Evolutionary conservation across 1,140 invertebrate genomes (phyloP).

Genomic region (Cryptotermes secundus): DNA sequence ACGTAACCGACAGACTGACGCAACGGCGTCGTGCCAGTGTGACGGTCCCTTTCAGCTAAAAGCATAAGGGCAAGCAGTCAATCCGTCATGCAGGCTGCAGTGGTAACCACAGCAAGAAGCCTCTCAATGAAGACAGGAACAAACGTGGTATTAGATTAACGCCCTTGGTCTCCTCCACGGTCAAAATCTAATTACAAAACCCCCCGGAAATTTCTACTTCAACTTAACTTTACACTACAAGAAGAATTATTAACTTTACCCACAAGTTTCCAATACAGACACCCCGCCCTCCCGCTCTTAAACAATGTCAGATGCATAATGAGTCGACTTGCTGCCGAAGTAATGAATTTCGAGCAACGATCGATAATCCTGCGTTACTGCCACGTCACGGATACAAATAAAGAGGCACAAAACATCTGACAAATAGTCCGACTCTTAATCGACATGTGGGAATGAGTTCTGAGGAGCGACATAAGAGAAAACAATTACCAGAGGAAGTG

Average conservation of each 20-base stretch:
- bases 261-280: not conserved
- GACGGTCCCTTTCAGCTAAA: not conserved
- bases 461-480: too few species aligned
- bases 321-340: not conserved
- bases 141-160: not conserved
- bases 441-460: too few species aligned
- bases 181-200: not conserved
- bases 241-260: not conserved
- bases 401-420: not conserved
- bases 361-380: not conserved
- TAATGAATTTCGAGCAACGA: not conserved
- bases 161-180: not conserved
- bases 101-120: not conserved
- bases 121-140: not conserved
- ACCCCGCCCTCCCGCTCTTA: not conserved
- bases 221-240: slow-evolving; percentile 7
- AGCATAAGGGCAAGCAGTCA: not conserved
- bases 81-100: not conserved
- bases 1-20: too few species aligned
- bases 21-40: not conserved
- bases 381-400: not conserved
- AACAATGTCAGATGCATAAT: not conserved
- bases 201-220: not conserved
- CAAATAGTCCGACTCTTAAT: too few species aligned
- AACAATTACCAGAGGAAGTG: too few species aligned